These are phyloP conservation scores for Calosoma granatense DNA, from an alignment of 1,140 invertebrate genomes.

Conservation along the genomic window DNA sequence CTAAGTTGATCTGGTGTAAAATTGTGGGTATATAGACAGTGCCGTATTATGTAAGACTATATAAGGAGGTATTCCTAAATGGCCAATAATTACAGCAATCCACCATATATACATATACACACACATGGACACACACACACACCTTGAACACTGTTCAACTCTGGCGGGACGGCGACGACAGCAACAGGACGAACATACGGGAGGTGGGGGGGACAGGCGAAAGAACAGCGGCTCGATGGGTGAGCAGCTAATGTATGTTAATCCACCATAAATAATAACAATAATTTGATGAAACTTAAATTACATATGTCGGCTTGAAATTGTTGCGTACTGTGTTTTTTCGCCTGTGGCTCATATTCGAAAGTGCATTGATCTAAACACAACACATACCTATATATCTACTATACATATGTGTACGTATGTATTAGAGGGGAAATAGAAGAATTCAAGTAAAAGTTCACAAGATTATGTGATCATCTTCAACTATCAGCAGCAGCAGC, in stretches of 20 bases:
- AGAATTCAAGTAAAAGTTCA: too few relatives aligned
- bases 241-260: conserved; percentile 2
- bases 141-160: too few relatives aligned
- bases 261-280: conserved; percentile 7
- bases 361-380: conserved; percentile 2
- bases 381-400: background rate
- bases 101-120: too few relatives aligned
- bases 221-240: background rate
- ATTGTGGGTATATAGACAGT: conserved; percentile 17
- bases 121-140: too few relatives aligned
- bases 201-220: background rate
- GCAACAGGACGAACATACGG: too few relatives aligned
- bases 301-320: background rate
- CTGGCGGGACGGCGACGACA: background rate
- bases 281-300: conserved; percentile 9
- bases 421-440: too few relatives aligned
- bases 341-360: background rate
- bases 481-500: too few relatives aligned
- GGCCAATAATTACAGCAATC: conserved; percentile 23
- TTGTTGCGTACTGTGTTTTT: background rate
- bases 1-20: conserved; percentile 19
- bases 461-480: too few relatives aligned
- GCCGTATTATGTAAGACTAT: conserved; percentile 23
- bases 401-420: background rate
- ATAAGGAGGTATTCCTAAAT: conserved; percentile 25